phyloP scores from a whole-genome alignment of 2,797 vertebrate genomes.

The Falco novaeseelandiae region DNA sequence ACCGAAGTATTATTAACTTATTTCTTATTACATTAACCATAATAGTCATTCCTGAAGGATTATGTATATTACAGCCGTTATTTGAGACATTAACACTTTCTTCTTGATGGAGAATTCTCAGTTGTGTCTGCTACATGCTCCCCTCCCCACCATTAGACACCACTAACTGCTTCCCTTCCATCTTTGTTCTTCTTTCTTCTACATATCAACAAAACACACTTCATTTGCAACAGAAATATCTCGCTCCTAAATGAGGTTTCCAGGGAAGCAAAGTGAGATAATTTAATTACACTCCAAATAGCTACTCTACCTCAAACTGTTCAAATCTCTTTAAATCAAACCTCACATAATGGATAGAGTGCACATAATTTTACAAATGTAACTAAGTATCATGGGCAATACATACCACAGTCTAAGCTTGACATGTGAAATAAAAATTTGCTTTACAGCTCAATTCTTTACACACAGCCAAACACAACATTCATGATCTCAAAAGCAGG shows the following conservation, averaged over 20 bases:
- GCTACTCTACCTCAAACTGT: slow-evolving; percentile 22
- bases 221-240: slow-evolving; percentile 27
- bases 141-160: neutral
- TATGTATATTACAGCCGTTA: slow-evolving; percentile 10
- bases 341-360: neutral
- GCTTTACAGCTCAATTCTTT: neutral
- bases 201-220: slow-evolving; percentile 15
- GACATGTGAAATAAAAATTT: neutral
- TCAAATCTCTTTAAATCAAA: slow-evolving; percentile 40
- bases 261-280: slow-evolving; percentile 7
- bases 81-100: neutral
- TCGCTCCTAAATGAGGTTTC: slow-evolving; percentile 28
- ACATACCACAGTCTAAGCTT: neutral
- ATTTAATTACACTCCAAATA: slow-evolving; percentile 49
- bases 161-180: neutral
- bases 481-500: neutral
- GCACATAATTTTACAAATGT: neutral
- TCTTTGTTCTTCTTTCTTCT: neutral
- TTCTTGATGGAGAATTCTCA: slow-evolving; percentile 3
- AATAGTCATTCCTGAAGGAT: slow-evolving; percentile 9
- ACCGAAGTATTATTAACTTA: slow-evolving; percentile 24
- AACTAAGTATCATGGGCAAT: neutral
- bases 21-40: slow-evolving; percentile 26
- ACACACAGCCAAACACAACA: neutral
- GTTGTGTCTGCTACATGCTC: neutral